Conservation (phyloP, 2,113 vertebrate genomes). For the Platycercus adscitus region DNA sequence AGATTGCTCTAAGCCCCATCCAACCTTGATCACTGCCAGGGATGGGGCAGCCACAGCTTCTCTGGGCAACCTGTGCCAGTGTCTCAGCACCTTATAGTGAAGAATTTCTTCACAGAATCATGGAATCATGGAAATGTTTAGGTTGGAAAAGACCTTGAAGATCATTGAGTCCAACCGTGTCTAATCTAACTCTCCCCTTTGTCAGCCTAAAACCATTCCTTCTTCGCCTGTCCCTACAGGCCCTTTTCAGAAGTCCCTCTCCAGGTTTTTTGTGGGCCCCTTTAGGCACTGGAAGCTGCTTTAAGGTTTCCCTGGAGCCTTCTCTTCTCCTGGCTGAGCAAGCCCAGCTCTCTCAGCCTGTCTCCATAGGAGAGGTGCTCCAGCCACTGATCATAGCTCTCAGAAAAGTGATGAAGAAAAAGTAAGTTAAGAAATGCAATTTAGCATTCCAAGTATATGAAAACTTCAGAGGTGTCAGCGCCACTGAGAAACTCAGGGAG, state of each 20-base stretch:
- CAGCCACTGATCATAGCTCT: not conserved
- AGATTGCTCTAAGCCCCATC: not conserved
- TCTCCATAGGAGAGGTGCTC: not conserved
- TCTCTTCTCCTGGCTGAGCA: not conserved
- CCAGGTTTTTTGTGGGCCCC: not conserved
- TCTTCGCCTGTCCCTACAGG: not conserved
- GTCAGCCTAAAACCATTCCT: not conserved
- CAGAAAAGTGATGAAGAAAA: not conserved
- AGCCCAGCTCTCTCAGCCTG: not conserved
- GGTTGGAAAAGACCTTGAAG: no score
- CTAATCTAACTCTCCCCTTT: not conserved
- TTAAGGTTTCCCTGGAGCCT: not conserved
- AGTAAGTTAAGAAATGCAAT: not conserved
- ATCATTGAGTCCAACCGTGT: not conserved
- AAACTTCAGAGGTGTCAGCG: not conserved
- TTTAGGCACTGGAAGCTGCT: not conserved
- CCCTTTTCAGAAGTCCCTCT: not conserved
- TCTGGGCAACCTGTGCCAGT: not conserved
- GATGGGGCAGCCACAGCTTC: not conserved
- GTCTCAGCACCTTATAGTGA: not conserved
- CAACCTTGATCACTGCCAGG: not conserved
- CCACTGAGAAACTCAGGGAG: not conserved
- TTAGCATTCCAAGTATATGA: not conserved
- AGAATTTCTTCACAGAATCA: not conserved
- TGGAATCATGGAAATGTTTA: no score